Evolutionary conservation across 2,888 invertebrate species (phyloP).

Genomic region (Eristalinus aeneus): DNA sequence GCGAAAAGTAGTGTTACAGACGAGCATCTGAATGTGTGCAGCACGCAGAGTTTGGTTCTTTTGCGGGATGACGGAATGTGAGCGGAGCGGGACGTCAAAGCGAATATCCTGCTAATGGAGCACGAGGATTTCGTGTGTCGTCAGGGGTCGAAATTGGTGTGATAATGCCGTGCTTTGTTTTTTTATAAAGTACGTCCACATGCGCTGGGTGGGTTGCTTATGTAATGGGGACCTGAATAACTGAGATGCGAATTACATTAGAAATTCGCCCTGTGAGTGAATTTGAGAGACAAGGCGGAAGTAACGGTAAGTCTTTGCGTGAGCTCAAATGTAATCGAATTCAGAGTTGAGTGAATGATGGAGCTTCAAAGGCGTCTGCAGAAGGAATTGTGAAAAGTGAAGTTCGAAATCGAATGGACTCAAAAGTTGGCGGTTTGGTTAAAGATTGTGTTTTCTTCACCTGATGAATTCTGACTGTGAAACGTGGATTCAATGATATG

Average conservation of each 20-base stretch:
- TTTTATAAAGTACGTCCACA: neutral
- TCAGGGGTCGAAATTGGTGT: neutral
- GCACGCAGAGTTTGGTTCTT: neutral
- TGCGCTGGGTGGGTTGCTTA: neutral
- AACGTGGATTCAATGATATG: too few relatives aligned
- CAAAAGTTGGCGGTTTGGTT: too few relatives aligned
- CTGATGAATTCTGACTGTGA: too few relatives aligned
- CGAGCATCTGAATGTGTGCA: neutral
- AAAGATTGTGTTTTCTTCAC: too few relatives aligned
- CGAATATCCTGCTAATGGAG: slow-evolving; percentile 27
- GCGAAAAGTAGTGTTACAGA: neutral
- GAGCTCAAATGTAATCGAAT: too few relatives aligned
- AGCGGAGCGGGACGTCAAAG: slow-evolving; percentile 1
- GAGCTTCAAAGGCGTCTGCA: too few relatives aligned
- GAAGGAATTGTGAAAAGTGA: too few relatives aligned
- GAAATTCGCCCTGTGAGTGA: neutral
- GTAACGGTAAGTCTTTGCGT: neutral
- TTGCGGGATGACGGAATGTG: neutral
- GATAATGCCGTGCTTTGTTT: neutral
- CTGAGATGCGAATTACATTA: neutral
- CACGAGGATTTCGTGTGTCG: slow-evolving; percentile 5
- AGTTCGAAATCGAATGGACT: too few relatives aligned
- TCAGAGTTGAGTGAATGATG: neutral
- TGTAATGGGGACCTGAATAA: neutral
- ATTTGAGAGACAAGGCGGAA: neutral